Evolutionary conservation across 2,113 vertebrate species (phyloP), one percentile per base, ranked within the genome.

Genomic region (Pterocles gutturalis): DNA sequence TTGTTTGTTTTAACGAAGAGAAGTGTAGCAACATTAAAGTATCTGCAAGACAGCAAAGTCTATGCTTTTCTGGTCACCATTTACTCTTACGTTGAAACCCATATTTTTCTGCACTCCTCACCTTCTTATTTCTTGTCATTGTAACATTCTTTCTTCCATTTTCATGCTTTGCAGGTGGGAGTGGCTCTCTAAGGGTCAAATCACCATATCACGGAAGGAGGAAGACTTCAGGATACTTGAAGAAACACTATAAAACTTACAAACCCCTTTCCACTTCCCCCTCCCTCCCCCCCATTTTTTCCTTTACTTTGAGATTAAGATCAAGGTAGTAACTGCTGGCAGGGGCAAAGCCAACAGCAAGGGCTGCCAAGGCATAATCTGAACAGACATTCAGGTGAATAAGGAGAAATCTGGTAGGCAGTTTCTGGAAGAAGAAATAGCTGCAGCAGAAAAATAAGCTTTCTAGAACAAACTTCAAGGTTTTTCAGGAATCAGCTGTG

Each of bases 281-380:
- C 11, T 15, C 38, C 4, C 2, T 3, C 6, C 6, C 3, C 21
- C 6, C 25, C 24, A 9, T 64, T 28, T 69, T 69, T 21, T 2
- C 13, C 7, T 54, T 31, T 64, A 7, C 21, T 73, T 77, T 60
- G 33, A 83, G 20, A 33, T 83, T 64, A 81, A 69, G 33, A 81
- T 60, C 0, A 0, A 78, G 66, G 29, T 11, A 58, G 10, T 33
- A 66, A 53, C 17, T 61, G 10, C 17, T 25, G 41, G 36, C 18
- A 24, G 11, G 4, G 2, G 31, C 36, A 57, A 5, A 90, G 28
- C 20, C 64, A 93, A 70, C 46, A 65, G 41, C 46, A 92, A 79
- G 43, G 36, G 49, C 65, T 85, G n/a, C 43, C 34, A 75, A 83
- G 19, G 18, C 26, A 78, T 66, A 69, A 85, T 67, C 34, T 73